Percentiles rank a stretch among this genome's conserved stretches.
Conservation (phyloP, 2,113 vertebrate species). For the Oreochromis niloticus region DNA sequence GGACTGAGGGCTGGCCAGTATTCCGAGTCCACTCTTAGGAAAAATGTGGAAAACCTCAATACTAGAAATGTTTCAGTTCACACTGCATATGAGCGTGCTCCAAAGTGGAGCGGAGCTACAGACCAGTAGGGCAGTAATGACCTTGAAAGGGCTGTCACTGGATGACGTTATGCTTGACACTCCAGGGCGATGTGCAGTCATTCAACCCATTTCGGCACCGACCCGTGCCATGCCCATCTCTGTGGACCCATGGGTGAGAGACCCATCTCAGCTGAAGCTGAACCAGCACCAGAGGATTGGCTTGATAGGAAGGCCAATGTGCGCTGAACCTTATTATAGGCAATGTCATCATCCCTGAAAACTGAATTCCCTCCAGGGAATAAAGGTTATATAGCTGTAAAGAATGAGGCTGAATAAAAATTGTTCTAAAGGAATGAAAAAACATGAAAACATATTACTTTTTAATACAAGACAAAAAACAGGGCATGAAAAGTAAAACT, state of each 20-base stretch:
- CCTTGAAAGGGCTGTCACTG: conserved; percentile 51
- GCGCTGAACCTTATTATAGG: conserved; percentile 54
- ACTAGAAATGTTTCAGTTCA: neutral
- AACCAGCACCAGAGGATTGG: conserved; percentile 33
- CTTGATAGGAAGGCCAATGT: conserved; percentile 44
- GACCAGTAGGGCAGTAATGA: conserved; percentile 22
- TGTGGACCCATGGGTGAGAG: conserved; percentile 43
- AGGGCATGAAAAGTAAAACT: neutral
- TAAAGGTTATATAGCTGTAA: conserved; percentile 5
- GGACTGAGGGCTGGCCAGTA: neutral
- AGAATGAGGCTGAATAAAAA: conserved; percentile 28
- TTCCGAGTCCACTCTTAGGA: neutral
- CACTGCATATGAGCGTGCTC: neutral
- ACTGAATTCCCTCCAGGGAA: conserved; percentile 36
- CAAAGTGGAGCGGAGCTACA: neutral
- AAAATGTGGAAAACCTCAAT: neutral
- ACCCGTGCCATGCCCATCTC: conserved; percentile 33
- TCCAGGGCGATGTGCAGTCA: conserved; percentile 35
- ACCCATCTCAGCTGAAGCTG: conserved; percentile 27
- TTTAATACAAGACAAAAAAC: neutral
- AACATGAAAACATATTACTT: neutral
- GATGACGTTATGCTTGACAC: conserved; percentile 41
- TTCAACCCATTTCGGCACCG: conserved; percentile 38
- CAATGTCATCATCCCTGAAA: conserved; percentile 50
- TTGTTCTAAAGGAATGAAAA: neutral